Base-by-base conservation (phyloP, 2,888 invertebrate species). In the Beris morrisii region DNA sequence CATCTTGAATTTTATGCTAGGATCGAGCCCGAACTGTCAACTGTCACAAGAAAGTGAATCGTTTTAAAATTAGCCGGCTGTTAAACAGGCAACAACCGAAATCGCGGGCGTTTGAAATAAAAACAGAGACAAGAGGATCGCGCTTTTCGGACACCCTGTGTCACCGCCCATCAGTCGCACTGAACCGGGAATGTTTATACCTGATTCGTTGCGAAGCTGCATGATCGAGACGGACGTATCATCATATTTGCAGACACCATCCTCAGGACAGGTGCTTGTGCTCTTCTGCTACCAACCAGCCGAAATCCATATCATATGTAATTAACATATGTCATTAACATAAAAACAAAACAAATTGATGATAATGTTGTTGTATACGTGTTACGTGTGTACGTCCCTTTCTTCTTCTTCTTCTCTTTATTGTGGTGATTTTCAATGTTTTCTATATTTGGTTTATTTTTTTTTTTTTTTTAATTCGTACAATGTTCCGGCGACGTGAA, bases 141-240 rank as follows among this genome's bases (percentile, higher is more conserved):
- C n/a, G 3, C 22, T 22, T 22, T 22, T 22, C 22, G 22, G 22
- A 22, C 22, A 13, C 11, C 9, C 15, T 52, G 22, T 15, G 52
- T 9, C 3, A 4, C 9, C 3, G 2, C 9, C 13, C 9, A 4
- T 11, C 13, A 15, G 13, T 13, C 52, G 15, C 15, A 2, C 52
- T 22, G 9, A 11, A n/a, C 9, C 13, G 50, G 80, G 78, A 75
- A 93, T 93, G 93, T 93, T 93, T 86, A 92, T 93, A 87, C 93
- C 93, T 84, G 93, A 93, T 84, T 89, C 92, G 78, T 86, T 92
- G 85, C 89, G 92, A 86, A 92, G 92, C 91, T 93, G 92, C 88
- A 93, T 93, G 93, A 92, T 93, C 88, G 93, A 93, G 89, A 89
- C 89, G 84, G 93, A 93, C 91, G 93, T 93, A 84, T 91, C 93